Base-by-base conservation (phyloP, 2,797 vertebrate species). In the Argyrosomus regius region DNA sequence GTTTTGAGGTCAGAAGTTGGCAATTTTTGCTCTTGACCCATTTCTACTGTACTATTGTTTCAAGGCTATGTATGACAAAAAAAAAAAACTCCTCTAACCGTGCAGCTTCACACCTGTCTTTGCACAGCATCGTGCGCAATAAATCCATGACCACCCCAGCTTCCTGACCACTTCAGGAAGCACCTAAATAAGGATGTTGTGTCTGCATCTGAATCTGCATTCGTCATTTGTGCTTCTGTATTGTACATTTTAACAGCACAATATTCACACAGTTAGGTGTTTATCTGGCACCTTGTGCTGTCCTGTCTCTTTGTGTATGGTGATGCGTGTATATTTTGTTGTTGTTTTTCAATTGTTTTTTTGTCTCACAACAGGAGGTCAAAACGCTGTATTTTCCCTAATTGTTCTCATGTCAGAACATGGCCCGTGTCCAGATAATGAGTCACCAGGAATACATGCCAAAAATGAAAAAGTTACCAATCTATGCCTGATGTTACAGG, bases 371-470 rank as follows among this genome's bases (percentile, higher is more conserved):
- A 62, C 59, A 61, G 59, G 31, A 81, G 52, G 64, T 72, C 20
- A 72, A 49, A 65, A 8, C 0, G 0, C 22, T 84, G 50, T 80
- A 48, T 50, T 63, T 72, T 53, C 11, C 18, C 67, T 62, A 56
- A 75, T 69, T 70, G n/a, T 60, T 31, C 22, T 62, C n/a, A 66
- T 49, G 59, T 84, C 69, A 80, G 77, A 58, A 43, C 58, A 64
- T 71, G 75, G 75, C 52, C 58, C 50, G 18, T 8, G 0, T 78
- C 78, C 77, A 82, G 58, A 64, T 77, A 66, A 65, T 77, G 72
- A 81, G 41, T 82, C 60, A 73, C 43, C 11, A 6, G 22, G 41
- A 46, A 17, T 45, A 58, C 54, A 35, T 67, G 60, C 54, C 69
- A 67, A 75, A 78, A 57, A 6, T 50, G 24, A 62, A 48, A 26